These are phyloP conservation scores for Melanchra persicariae DNA, from an alignment of 2,888 invertebrate genomes.

Conservation along the genomic window DNA sequence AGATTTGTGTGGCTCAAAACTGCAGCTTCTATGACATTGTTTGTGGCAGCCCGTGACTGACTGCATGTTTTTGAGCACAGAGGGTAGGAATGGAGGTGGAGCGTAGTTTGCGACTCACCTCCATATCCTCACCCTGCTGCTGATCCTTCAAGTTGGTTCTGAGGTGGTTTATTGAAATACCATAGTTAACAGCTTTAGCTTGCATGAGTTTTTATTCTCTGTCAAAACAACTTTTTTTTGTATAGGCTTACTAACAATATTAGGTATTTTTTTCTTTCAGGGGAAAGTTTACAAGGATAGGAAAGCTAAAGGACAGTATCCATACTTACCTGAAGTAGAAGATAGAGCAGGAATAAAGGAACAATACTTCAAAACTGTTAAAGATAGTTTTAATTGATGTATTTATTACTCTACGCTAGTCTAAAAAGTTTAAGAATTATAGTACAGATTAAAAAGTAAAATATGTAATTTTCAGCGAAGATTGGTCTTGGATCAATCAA, in stretches of 20 bases:
- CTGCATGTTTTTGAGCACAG: no score
- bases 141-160: no score
- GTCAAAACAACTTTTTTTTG: not conserved
- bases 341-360: constrained; percentile 93
- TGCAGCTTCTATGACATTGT: no score
- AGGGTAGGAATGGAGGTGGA: no score
- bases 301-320: constrained; percentile 91
- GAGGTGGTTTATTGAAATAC: no score
- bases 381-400: constrained; percentile 46
- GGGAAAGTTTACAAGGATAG: constrained; percentile 91
- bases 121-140: no score
- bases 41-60: no score
- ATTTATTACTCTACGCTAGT: constrained; percentile 23
- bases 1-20: no score
- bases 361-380: constrained; percentile 88
- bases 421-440: constrained; percentile 7
- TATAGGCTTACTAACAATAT: not conserved
- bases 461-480: not conserved
- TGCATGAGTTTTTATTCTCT: no score
- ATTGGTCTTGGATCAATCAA: not conserved
- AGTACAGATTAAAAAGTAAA: constrained; percentile 4
- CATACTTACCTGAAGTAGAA: constrained; percentile 92
- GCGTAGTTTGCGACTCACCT: no score
- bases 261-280: constrained; percentile 86
- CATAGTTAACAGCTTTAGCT: no score